Evolutionary conservation across 2,113 vertebrate species (phyloP), one percentile per base, ranked within the genome.

Genomic region (Poeciliopsis turrubarensis): DNA sequence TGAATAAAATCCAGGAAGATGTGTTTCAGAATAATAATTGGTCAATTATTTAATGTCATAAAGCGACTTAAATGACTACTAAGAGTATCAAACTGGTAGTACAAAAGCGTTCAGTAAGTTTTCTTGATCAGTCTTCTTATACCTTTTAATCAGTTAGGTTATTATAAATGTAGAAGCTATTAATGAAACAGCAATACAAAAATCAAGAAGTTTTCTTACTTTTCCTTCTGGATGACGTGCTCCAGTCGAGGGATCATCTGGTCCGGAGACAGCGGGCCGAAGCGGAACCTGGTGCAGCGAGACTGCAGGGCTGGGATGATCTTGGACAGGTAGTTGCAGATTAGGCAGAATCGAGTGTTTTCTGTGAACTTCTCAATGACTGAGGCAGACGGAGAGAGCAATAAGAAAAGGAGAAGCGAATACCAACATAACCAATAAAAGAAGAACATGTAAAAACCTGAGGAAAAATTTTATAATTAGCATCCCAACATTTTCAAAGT

Each of bases 331-430:
- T 99, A 99, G 91, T 99, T 99, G 85, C 97, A 96, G 93, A 99
- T 98, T 78, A 99, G 93, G 84, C 98, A 99, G 61, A 99, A 99
- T 0, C 97, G 91, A 6, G 98, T 98, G 90, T 99, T 99, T 86
- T 99, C 98, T 0, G 98, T 99, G 89, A 96, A 99, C 84, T 99
- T 99, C 90, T 99, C 98, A 1, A 99, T 99, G 76, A 99, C 98
- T 99, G 91, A 60, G 10, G 31, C 0, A 62, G 25, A 31, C 32
- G 41, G 6, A 29, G 1, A 32, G 51, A 41, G 41, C 25, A 64
- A 25, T 9, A 32, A 34, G 63, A 65, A 57, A n/a, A 57, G 25
- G 9, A 25, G 51, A 57, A 57, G 7, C 51, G 1, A 67, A 27
- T 11, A 44, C 29, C 19, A 65, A 15, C 19, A 13, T 32, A 25